These are phyloP conservation scores for Megamerina dolium DNA, from an alignment of 2,888 invertebrate genomes.

Conservation along the genomic window DNA sequence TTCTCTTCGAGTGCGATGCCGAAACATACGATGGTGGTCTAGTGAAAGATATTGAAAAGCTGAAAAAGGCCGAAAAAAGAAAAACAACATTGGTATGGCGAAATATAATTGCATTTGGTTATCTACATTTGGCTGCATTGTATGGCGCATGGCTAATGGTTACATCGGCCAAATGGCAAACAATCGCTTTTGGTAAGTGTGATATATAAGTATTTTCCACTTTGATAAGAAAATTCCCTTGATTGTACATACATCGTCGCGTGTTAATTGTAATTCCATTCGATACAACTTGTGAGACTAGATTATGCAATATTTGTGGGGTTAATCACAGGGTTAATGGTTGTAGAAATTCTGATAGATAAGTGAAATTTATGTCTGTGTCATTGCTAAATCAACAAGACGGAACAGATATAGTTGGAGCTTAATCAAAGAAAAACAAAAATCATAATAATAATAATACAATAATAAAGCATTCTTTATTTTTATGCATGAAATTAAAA, in stretches of 20 bases:
- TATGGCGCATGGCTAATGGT: constrained; percentile 70
- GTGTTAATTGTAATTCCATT: background rate
- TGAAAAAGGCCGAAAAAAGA: constrained; percentile 55
- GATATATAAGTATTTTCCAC: background rate
- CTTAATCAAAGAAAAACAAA: too few relatives aligned
- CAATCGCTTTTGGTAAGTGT: constrained; percentile 65
- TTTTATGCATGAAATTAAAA: too few relatives aligned
- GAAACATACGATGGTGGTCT: constrained; percentile 60
- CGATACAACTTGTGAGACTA: too few relatives aligned
- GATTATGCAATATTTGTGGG: too few relatives aligned
- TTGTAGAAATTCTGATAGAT: too few relatives aligned
- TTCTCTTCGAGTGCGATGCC: constrained; percentile 61
- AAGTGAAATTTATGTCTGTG: too few relatives aligned
- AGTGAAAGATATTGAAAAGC: constrained; percentile 53
- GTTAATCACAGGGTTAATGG: too few relatives aligned
- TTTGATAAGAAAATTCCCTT: too few relatives aligned
- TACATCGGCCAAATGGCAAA: constrained; percentile 68
- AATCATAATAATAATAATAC: too few relatives aligned
- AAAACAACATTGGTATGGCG: constrained; percentile 69
- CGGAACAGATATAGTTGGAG: too few relatives aligned
- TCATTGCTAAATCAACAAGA: too few relatives aligned
- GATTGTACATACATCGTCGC: background rate
- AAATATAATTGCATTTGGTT: constrained; percentile 71
- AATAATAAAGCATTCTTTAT: too few relatives aligned
- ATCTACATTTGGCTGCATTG: constrained; percentile 68